Evolutionary conservation across 2,888 invertebrate species (phyloP).

Genomic region (Osmoderma eremita): DNA sequence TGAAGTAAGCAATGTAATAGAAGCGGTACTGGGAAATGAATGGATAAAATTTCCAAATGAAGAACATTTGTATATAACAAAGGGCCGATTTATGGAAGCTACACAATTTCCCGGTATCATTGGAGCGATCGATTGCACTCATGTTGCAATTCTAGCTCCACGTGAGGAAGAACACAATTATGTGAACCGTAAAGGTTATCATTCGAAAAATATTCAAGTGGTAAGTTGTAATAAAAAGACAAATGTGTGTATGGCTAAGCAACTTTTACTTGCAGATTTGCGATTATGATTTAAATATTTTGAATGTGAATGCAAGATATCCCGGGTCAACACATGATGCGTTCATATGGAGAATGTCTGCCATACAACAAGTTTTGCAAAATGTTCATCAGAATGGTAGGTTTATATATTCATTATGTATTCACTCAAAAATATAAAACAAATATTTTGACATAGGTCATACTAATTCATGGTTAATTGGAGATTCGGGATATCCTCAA

Average conservation of each 20-base stretch:
- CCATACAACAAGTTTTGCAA: conserved; percentile 5
- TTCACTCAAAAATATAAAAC: neutral
- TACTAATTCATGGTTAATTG: conserved; percentile 31
- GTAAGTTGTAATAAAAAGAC: too few relatives aligned
- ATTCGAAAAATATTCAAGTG: conserved; percentile 47
- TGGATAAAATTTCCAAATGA: conserved; percentile 39
- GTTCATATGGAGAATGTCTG: conserved; percentile 37
- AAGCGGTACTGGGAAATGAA: neutral
- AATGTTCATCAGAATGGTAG: neutral
- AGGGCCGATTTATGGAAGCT: conserved; percentile 46
- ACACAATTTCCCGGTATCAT: conserved; percentile 45
- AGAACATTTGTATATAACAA: conserved; percentile 36
- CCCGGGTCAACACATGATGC: conserved; percentile 38
- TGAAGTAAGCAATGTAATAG: conserved; percentile 34
- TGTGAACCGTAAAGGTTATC: conserved; percentile 45
- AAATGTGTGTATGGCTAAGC: too few relatives aligned
- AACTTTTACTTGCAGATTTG: conserved; percentile 40
- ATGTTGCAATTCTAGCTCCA: conserved; percentile 45
- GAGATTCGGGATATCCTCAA: conserved; percentile 36
- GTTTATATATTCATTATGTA: neutral
- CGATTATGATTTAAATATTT: conserved; percentile 44
- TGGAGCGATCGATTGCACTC: conserved; percentile 44
- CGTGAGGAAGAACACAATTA: conserved; percentile 47
- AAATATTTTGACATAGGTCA: conserved; percentile 16
- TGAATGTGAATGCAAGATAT: conserved; percentile 43